Evolutionary conservation across 2,888 invertebrate species (phyloP).

Genomic region (Sinotaia quadrata): DNA sequence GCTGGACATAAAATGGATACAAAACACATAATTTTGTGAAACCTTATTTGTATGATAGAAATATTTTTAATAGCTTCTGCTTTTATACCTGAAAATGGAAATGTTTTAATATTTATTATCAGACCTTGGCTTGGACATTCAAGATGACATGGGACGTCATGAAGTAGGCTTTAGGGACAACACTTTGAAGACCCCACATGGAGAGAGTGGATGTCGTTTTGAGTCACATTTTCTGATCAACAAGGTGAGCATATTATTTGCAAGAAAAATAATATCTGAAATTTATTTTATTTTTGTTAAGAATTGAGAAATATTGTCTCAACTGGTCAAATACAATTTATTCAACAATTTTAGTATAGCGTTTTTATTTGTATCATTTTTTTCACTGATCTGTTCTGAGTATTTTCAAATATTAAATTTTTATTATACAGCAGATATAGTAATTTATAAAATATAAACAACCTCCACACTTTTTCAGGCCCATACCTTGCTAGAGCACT

Average conservation of each 20-base stretch:
- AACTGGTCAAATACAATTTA: constrained; percentile 61
- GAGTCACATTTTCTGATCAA: constrained; percentile 72
- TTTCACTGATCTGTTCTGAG: neutral
- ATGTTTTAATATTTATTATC: constrained; percentile 26
- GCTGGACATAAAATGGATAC: too few relatives aligned
- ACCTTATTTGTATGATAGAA: too few relatives aligned
- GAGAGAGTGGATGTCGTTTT: constrained; percentile 74
- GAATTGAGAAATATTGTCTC: constrained; percentile 39
- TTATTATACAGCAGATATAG: neutral
- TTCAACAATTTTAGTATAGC: neutral
- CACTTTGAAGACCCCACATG: constrained; percentile 73
- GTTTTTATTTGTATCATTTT: neutral
- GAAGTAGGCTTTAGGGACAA: constrained; percentile 77
- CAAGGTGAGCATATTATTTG: constrained; percentile 54
- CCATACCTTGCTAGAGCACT: neutral
- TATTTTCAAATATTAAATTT: neutral
- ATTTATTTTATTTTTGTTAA: neutral
- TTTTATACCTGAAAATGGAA: too few relatives aligned
- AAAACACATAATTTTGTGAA: too few relatives aligned
- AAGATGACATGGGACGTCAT: constrained; percentile 77
- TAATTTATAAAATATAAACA: neutral
- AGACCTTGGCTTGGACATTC: constrained; percentile 77
- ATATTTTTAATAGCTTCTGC: too few relatives aligned
- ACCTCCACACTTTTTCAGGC: neutral
- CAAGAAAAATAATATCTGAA: neutral